phyloP scores from a whole-genome alignment of 2,797 vertebrate species.

The Esox masquinongy region DNA sequence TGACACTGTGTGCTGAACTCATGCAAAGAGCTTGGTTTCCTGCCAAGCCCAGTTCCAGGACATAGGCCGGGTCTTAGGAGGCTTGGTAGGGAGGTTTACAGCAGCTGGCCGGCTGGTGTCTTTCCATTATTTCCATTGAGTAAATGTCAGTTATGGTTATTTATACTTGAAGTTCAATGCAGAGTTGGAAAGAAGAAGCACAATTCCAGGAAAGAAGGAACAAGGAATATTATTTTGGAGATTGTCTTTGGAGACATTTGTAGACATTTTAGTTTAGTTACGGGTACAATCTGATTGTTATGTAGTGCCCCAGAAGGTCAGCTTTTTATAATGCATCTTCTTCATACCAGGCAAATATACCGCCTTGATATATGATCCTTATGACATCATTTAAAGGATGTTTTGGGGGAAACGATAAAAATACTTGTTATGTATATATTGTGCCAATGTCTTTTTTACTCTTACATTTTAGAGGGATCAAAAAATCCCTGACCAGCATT shows the following conservation, averaged over 20 bases:
- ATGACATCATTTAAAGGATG: not conserved
- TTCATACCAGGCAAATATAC: not conserved
- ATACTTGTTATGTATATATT: not conserved
- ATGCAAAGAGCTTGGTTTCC: constrained; percentile 68
- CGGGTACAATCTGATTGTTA: not conserved
- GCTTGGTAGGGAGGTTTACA: not conserved
- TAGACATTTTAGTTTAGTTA: constrained; percentile 9
- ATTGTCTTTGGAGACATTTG: constrained; percentile 22
- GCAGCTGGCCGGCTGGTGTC: constrained; percentile 23
- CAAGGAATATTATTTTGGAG: not conserved
- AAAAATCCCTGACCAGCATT: constrained; percentile 16
- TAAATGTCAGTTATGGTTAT: constrained; percentile 28
- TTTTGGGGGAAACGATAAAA: not conserved
- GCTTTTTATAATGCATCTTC: not conserved
- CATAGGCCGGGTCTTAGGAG: constrained; percentile 12
- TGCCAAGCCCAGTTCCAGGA: constrained; percentile 23
- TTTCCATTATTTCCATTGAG: constrained; percentile 13
- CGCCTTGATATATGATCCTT: not conserved
- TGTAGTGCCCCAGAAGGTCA: not conserved
- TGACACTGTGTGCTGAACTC: constrained; percentile 39
- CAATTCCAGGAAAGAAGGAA: not conserved
- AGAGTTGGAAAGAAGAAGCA: not conserved
- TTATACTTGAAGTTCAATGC: constrained; percentile 1
- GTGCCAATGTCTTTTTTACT: not conserved
- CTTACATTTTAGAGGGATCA: not conserved